A percentile compares a stretch with the other conserved stretches of the same genome.
Evolutionary conservation across 2,113 vertebrate genomes (phyloP).

Genomic region (Pituophis catenifer): DNA sequence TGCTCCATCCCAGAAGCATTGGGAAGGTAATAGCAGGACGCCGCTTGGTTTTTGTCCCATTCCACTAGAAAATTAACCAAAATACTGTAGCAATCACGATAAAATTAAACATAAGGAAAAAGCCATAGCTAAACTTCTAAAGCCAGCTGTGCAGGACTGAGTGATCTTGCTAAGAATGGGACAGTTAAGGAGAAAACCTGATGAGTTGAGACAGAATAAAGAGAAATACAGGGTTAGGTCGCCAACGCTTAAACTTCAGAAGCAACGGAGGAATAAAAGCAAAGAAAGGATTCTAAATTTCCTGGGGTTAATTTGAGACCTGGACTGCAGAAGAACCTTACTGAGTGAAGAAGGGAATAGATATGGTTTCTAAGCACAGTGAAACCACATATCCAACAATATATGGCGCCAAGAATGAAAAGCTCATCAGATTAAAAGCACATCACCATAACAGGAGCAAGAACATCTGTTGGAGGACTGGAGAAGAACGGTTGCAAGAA

Average conservation of each 20-base stretch:
- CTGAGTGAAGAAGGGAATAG: neutral
- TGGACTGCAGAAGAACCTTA: neutral
- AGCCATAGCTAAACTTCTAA: neutral
- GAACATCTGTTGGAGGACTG: neutral
- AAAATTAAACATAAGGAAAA: neutral
- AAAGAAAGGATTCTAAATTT: neutral
- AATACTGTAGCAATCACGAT: neutral
- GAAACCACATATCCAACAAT: neutral
- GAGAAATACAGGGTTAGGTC: neutral
- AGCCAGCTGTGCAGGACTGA: neutral
- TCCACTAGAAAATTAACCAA: neutral
- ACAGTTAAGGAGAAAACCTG: neutral
- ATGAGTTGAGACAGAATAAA: neutral
- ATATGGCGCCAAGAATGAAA: neutral
- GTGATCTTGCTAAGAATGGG: neutral
- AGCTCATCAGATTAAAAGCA: neutral
- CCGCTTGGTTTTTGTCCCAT: neutral
- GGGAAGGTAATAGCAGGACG: neutral
- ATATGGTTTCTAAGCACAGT: neutral
- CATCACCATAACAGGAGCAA: neutral
- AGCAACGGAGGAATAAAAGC: neutral
- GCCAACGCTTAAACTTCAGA: neutral
- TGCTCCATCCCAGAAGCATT: neutral
- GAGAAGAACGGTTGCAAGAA: neutral
- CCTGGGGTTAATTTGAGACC: neutral